Percentiles rank a stretch among this genome's conserved stretches.
phyloP scores from a whole-genome alignment of 1,140 invertebrate genomes.

The Vanessa atalanta region DNA sequence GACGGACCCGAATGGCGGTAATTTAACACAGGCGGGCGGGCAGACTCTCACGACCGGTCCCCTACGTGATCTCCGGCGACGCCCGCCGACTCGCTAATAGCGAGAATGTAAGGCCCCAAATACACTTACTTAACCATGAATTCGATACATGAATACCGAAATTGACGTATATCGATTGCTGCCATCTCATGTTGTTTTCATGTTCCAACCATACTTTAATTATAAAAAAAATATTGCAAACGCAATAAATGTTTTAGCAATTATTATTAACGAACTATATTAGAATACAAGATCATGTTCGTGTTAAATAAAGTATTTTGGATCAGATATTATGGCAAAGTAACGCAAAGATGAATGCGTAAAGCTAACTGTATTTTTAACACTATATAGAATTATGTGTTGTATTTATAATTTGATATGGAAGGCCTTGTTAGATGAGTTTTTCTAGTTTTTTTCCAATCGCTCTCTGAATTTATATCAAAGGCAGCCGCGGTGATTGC shows the following conservation, averaged over 20 bases:
- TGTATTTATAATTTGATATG: not conserved
- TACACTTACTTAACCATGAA: constrained; percentile 23
- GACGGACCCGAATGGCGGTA: constrained; percentile 45
- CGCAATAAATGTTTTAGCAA: not conserved
- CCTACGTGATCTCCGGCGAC: constrained; percentile 68
- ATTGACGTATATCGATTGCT: constrained; percentile 1
- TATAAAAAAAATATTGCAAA: too few species aligned
- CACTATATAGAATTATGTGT: not conserved
- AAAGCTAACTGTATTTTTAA: not conserved
- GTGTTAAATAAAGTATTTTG: too few species aligned
- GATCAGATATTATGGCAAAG: too few species aligned
- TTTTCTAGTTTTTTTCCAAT: constrained; percentile 4
- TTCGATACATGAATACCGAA: not conserved
- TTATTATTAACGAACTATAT: not conserved
- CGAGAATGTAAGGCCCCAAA: constrained; percentile 26
- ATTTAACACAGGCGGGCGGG: constrained; percentile 51
- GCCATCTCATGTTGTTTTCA: constrained; percentile 30
- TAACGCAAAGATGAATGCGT: too few species aligned
- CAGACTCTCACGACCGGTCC: constrained; percentile 43
- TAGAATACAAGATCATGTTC: too few species aligned
- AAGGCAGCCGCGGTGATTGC: constrained; percentile 21
- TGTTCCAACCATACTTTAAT: not conserved
- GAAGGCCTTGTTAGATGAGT: not conserved
- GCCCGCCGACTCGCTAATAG: constrained; percentile 59
- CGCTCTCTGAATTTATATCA: constrained; percentile 12